Evolutionary conservation across 2,888 invertebrate genomes (phyloP).

Genomic region (Coleophora flavipennella): DNA sequence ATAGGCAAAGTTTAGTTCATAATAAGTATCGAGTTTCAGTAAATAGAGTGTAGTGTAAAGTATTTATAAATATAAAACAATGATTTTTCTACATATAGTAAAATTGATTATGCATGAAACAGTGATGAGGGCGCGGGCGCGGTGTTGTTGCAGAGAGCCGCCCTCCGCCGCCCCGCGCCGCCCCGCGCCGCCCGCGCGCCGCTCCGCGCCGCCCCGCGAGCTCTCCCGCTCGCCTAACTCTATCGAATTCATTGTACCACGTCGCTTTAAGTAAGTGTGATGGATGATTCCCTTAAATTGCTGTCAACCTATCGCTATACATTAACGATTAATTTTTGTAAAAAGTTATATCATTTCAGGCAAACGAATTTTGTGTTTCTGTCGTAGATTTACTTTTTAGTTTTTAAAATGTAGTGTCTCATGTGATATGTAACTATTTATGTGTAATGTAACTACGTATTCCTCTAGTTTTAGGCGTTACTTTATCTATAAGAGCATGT

Average conservation of each 20-base stretch:
- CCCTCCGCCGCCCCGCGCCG: conserved; percentile 14
- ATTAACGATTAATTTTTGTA: conserved; percentile 6
- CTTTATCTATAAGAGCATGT: conserved; percentile 41
- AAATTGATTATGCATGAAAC: too few species aligned
- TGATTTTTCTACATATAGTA: too few species aligned
- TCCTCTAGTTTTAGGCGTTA: conserved; percentile 44
- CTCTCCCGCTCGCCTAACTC: too few species aligned
- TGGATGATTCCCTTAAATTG: conserved; percentile 11
- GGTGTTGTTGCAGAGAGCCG: conserved; percentile 54
- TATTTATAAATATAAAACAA: too few species aligned
- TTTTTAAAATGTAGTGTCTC: conserved; percentile 27
- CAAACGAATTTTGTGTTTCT: conserved; percentile 15
- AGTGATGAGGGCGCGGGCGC: background rate
- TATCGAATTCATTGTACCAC: conserved; percentile 4
- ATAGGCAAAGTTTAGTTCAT: too few species aligned
- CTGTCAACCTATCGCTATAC: conserved; percentile 18
- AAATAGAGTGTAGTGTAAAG: too few species aligned
- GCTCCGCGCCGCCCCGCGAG: too few species aligned
- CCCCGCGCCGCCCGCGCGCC: too few species aligned
- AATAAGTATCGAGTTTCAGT: too few species aligned
- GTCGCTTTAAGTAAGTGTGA: conserved; percentile 16
- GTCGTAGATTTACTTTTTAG: conserved; percentile 17
- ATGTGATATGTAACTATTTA: conserved; percentile 24
- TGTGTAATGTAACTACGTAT: conserved; percentile 47
- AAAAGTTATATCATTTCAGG: conserved; percentile 13